phyloP scores from a whole-genome alignment of 2,888 invertebrate genomes.

The Tupiocoris notatus region DNA sequence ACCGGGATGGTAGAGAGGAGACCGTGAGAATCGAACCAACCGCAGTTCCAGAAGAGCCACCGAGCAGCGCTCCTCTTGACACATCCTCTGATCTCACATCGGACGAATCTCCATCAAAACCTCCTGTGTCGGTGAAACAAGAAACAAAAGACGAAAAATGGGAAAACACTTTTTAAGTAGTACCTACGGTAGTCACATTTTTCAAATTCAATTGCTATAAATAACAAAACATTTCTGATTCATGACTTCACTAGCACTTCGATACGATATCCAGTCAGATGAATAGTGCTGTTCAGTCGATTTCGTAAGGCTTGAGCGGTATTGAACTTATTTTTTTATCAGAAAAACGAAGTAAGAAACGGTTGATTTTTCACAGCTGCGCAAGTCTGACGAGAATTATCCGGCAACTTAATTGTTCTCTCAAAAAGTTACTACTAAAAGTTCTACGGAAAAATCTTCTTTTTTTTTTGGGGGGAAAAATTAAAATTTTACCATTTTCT shows the following conservation, averaged over 20 bases:
- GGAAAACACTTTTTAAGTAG: constrained; percentile 48
- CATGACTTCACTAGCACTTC: constrained; percentile 39
- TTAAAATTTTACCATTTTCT: too few relatives aligned
- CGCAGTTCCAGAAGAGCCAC: constrained; percentile 63
- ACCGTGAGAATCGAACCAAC: constrained; percentile 76
- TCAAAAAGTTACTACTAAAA: too few relatives aligned
- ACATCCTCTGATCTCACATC: constrained; percentile 36
- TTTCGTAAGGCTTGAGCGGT: too few relatives aligned
- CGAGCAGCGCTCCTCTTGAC: constrained; percentile 42
- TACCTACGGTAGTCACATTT: background rate
- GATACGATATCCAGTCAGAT: too few relatives aligned
- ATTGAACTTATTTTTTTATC: too few relatives aligned
- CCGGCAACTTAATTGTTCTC: too few relatives aligned
- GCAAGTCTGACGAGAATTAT: too few relatives aligned
- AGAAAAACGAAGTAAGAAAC: too few relatives aligned
- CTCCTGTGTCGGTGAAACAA: constrained; percentile 47
- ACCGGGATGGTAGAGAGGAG: constrained; percentile 60
- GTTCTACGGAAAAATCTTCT: too few relatives aligned
- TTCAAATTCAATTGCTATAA: constrained; percentile 20
- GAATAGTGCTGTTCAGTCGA: too few relatives aligned
- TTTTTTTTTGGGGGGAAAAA: too few relatives aligned
- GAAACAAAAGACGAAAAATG: constrained; percentile 49
- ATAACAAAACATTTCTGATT: constrained; percentile 21
- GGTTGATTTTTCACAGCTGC: too few relatives aligned
- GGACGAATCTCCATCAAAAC: constrained; percentile 41